A percentile compares a stretch with the other conserved stretches of the same genome.
Conservation (phyloP, 2,797 vertebrate species). For the Vespertilio murinus region DNA sequence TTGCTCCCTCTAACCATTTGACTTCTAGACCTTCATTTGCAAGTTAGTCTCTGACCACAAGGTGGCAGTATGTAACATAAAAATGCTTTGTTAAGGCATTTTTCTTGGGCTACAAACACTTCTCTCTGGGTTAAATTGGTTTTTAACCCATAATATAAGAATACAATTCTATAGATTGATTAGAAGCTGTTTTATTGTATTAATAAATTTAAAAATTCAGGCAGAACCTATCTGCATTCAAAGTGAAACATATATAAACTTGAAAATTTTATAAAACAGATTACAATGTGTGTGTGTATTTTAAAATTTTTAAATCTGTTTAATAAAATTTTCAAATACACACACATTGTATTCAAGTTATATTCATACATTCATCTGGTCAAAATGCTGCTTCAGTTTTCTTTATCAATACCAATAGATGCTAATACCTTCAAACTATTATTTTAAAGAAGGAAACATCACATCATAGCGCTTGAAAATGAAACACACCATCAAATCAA, state of each 20-base stretch:
- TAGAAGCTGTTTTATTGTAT: background rate
- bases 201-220: conserved; percentile 23
- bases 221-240: background rate
- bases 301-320: no score
- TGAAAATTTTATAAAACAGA: background rate
- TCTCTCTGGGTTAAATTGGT: background rate
- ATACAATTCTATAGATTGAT: background rate
- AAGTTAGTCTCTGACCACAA: conserved; percentile 61
- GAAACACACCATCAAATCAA: background rate
- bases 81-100: background rate
- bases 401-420: background rate
- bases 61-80: conserved; percentile 70
- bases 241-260: background rate
- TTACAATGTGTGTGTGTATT: background rate
- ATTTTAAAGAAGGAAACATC: background rate
- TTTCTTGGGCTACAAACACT: background rate
- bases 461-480: background rate
- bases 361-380: background rate
- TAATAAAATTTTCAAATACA: background rate
- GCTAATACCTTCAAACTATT: background rate
- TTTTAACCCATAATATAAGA: background rate
- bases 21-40: background rate
- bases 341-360: background rate
- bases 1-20: background rate
- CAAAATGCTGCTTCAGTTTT: background rate